phyloP scores from a whole-genome alignment of 2,113 vertebrate genomes.

The Rattus rattus region DNA sequence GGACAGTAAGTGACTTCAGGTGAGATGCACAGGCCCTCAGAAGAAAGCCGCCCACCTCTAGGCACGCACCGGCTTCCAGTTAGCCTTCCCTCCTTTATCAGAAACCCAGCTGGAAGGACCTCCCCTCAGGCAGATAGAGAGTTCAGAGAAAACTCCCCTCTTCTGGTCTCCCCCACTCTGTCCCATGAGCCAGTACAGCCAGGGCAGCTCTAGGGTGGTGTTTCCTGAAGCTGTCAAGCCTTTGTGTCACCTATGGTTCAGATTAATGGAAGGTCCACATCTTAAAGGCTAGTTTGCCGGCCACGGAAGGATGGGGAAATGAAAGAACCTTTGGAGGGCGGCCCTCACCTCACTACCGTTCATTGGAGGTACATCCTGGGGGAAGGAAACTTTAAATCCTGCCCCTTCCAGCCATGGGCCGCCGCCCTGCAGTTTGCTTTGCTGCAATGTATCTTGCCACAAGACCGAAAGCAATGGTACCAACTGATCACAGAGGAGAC shows the following conservation, averaged over 20 bases:
- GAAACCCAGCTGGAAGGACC: background rate
- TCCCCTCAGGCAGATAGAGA: background rate
- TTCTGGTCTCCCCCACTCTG: background rate
- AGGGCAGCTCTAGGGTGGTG: background rate
- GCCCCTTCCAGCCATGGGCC: background rate
- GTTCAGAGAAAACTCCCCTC: background rate
- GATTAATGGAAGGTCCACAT: background rate
- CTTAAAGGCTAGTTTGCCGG: background rate
- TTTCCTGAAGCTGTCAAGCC: background rate
- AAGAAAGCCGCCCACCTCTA: background rate
- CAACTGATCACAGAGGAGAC: background rate
- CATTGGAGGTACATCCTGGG: background rate
- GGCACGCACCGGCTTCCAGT: background rate
- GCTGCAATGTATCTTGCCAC: background rate
- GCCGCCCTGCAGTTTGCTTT: background rate
- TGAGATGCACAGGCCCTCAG: background rate
- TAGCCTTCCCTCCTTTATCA: background rate
- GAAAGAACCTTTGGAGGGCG: background rate
- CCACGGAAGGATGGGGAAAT: background rate
- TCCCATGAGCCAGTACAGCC: background rate
- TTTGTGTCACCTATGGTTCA: background rate
- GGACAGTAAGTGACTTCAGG: background rate
- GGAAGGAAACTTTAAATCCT: background rate
- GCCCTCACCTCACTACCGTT: background rate
- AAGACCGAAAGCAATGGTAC: background rate